Base-by-base conservation (phyloP, 2,797 vertebrate genomes). In the Pristis pectinata region DNA sequence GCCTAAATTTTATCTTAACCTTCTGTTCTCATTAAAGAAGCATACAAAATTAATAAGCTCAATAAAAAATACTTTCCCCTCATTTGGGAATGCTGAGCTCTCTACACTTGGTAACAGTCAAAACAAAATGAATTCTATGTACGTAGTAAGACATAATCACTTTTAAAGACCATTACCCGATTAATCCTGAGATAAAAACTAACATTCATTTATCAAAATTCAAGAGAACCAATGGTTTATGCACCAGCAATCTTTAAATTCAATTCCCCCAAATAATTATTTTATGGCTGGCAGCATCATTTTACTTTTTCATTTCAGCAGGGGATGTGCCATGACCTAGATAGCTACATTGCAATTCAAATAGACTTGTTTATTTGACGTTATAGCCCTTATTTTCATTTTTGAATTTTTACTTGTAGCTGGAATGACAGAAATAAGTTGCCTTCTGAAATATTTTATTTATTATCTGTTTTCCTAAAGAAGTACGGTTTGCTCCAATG, bases 161-260 rank as follows among this genome's bases (percentile, higher is more conserved):
- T 95, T 96, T 95, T 95, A 96, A 96, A 96, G 95, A 95, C 96
- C 95, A 96, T 97, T 96, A 97, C 95, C 95, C 96, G 96, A 97
- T 96, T 96, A 96, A 96, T 95, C 94, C 82, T 94, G 22, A 94
- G 95, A 95, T 95, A 77, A 91, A 94, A 96, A 95, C 95, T 96
- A 96, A 95, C 95, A 95, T 95, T 92, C 37, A 95, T 96, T 96
- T 96, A 96, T 96, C 95, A 95, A 95, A 96, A 95, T 87, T 79
- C 95, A 95, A 64, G 95, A 96, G 95, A 96, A 95, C 94, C 95
- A 95, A 95, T 72, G 95, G 95, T 70, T 96, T 96, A 95, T 94
- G 94, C 95, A 93, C 95, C 95, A 97, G 77, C 56, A 61, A 96
- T 95, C 95, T 95, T 96, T 95, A 95, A 96, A 95, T 95, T 96